Evolutionary conservation across 1,140 invertebrate species (phyloP).

Genomic region (Scaptomyza graminum): DNA sequence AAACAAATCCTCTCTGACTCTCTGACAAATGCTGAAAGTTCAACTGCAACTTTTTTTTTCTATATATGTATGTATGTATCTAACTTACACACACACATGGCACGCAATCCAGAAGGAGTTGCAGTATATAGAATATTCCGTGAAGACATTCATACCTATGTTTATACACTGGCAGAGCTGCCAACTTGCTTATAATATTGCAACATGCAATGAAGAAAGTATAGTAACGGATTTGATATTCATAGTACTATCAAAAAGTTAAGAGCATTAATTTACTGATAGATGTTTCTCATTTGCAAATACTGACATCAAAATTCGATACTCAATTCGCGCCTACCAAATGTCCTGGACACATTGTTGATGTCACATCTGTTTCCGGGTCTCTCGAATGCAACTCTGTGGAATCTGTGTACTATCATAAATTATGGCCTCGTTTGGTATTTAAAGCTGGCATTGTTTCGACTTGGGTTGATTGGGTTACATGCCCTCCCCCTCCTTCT

Average conservation of each 20-base stretch:
- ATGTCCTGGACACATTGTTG: conserved; percentile 46
- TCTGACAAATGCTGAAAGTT: conserved; percentile 80
- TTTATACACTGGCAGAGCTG: conserved; percentile 13
- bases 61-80: conserved; percentile 7
- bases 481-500: conserved; percentile 2
- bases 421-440: conserved; percentile 63
- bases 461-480: conserved; percentile 22
- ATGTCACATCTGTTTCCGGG: conserved; percentile 73
- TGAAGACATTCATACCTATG: conserved; percentile 6
- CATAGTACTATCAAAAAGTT: not conserved
- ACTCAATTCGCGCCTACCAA: conserved; percentile 16
- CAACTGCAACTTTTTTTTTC: conserved; percentile 71
- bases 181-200: conserved; percentile 14
- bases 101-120: conserved; percentile 21
- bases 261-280: not conserved
- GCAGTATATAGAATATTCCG: conserved; percentile 36
- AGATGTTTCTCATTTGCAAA: not conserved
- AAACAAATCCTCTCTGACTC: conserved; percentile 78
- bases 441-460: conserved; percentile 69
- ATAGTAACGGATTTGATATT: too few relatives aligned
- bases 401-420: conserved; percentile 55
- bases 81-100: conserved; percentile 30
- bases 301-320: conserved; percentile 6
- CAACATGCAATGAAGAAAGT: not conserved
- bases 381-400: conserved; percentile 30